Evolutionary conservation across 1,140 invertebrate genomes (phyloP).

Genomic region (Coptotermes formosanus): DNA sequence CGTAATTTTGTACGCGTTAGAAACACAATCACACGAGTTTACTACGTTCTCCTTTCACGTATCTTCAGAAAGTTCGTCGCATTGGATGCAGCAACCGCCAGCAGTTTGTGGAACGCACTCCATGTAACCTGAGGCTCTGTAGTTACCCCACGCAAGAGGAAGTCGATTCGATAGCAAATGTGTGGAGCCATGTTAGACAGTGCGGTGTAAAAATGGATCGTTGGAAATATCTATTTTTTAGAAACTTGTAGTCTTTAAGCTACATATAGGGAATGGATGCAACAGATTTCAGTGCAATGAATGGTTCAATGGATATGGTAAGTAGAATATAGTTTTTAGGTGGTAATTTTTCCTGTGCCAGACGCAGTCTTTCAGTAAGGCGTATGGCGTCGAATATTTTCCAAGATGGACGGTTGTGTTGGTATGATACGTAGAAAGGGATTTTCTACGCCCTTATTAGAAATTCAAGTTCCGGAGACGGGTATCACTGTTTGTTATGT

Average conservation of each 20-base stretch:
- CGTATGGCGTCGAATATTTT: background rate
- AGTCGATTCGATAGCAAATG: background rate
- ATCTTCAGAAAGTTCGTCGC: too few species aligned
- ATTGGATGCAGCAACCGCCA: too few species aligned
- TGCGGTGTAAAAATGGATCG: background rate
- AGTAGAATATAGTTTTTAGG: background rate
- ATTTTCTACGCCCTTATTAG: background rate
- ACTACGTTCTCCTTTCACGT: too few species aligned
- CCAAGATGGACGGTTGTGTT: background rate
- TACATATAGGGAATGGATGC: conserved; percentile 24
- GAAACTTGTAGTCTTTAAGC: conserved; percentile 12
- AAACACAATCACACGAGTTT: too few species aligned
- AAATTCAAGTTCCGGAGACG: background rate
- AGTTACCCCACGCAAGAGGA: background rate
- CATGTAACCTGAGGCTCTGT: background rate
- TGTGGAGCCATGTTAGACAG: background rate
- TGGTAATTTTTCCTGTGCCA: background rate
- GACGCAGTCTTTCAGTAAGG: background rate
- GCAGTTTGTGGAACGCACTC: too few species aligned
- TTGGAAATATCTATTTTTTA: conserved; percentile 17
- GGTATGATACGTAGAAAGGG: background rate
- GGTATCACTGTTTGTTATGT: background rate
- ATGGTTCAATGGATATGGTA: conserved; percentile 28
- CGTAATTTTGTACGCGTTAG: too few species aligned
- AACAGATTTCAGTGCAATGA: conserved; percentile 28